Base-by-base conservation (phyloP, 2,888 invertebrate genomes). In the Cistogaster globosa region DNA sequence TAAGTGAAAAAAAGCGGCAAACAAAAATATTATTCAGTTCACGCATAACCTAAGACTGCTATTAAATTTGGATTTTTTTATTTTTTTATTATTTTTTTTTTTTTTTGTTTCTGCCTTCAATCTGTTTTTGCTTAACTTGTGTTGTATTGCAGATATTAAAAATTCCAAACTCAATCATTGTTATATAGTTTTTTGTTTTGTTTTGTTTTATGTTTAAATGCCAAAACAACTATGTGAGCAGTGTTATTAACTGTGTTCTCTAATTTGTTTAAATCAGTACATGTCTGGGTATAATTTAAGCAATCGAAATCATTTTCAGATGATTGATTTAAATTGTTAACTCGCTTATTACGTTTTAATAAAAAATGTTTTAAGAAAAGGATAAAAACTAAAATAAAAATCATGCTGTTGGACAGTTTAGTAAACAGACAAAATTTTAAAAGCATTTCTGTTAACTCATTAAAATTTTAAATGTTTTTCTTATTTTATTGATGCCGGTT, bases 41-140 rank as follows among this genome's bases (percentile, higher is more conserved):
- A 85, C 85, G 85, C 85, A 79, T 82, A 75, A 67, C 71, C 71
- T 79, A 75, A 85, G 85, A 82, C 78, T 76, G 78, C 82, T 79
- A 85, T 75, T 69, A 69, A 85, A 85, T 75, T 26, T 26, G 57
- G 65, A 48, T 60, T 51, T 63, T 18, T 14, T 60, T 26, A 71
- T 69, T 48, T 51, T 12, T 69, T 68, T 74, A n/a, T n/a, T n/a
- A n/a, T n/a, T n/a, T n/a, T 57, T 60, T 51, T 63, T 18, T 14
- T 60, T 26, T 77, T 69, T 48, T 51, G n/a, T 69, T 68, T 74
- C 22, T 26, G 16, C 26, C 38, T 65, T 51, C 22, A 9, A 38
- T 51, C 53, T 32, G 20, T 42, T 32, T 62, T 62, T 55, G 14
- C 20, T n/a, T 7, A 55, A 51, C 7, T 67, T 51, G 5, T 53